A percentile compares a stretch with the other conserved stretches of the same genome.
Evolutionary conservation across 1,140 invertebrate genomes (phyloP).

Genomic region (Zaprionus ornatus): DNA sequence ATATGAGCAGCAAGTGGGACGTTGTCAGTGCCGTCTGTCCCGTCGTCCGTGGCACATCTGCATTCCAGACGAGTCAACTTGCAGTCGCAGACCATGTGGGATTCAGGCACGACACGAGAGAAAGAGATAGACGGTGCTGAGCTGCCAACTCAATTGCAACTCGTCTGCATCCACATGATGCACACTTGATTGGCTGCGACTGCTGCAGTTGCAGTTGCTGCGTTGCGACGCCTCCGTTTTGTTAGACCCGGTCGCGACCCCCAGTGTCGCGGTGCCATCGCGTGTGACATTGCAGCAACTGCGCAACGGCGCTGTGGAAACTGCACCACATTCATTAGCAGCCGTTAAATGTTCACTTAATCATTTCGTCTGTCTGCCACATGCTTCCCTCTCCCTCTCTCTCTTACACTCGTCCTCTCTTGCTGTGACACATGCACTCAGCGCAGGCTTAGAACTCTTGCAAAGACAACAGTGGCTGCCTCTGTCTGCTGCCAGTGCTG

Average conservation of each 20-base stretch:
- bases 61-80: conserved; percentile 72
- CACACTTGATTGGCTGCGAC: conserved; percentile 31
- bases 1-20: conserved; percentile 50
- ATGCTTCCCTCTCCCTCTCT: neutral
- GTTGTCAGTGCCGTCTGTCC: conserved; percentile 41
- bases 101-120: conserved; percentile 61
- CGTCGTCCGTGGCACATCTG: conserved; percentile 61
- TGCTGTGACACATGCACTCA: conserved; percentile 50
- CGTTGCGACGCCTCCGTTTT: conserved; percentile 56
- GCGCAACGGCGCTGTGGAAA: conserved; percentile 24
- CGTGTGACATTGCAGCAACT: conserved; percentile 69
- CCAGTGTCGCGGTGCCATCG: conserved; percentile 59
- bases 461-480: conserved; percentile 49
- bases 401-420: conserved; percentile 1
- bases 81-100: conserved; percentile 75
- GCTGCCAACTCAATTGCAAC: conserved; percentile 60
- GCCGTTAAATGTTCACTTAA: conserved; percentile 79
- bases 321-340: conserved; percentile 81
- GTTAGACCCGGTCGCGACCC: conserved; percentile 62
- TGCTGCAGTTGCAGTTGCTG: conserved; percentile 3
- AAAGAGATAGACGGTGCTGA: conserved; percentile 17
- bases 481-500: conserved; percentile 25
- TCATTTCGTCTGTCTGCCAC: conserved; percentile 52
- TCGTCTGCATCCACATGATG: conserved; percentile 33
- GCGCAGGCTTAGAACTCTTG: conserved; percentile 43